Evolutionary conservation across 53 echinoderm and acorn worm species (phyloP), one percentile per base, ranked within the genome.

Genomic region (Echinometra lucunter): DNA sequence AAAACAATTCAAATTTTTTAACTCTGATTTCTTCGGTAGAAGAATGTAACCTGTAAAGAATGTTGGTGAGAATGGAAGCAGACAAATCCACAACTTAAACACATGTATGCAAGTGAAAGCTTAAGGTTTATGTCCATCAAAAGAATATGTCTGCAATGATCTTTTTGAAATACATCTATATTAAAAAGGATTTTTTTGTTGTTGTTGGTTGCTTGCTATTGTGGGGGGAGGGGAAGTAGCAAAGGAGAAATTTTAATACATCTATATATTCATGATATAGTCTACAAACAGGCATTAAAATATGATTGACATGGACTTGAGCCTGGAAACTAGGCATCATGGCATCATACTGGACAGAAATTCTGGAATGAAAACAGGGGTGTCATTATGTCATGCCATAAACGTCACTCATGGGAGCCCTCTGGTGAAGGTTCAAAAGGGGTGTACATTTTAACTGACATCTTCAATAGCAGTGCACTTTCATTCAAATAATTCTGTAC

Each of bases 331-430:
- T 78, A 40, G 6, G 40, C 42, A 78, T 19, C 16, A 63, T 15
- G 2, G 17, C 56, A 56, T 74, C n/a, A 10, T 7, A 40, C 78
- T 40, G 17, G 78, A 21, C 38, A 23, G 78, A 40, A 78, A 38
- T 12, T 32, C 42, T 42, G 78, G 6, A 78, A 38, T 78, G 78
- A 35, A 40, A 17, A 78, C 19, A 78, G 78, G 38, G 42, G 13
- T 23, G 23, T 78, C 78, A 78, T 78, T 78, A 38, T 38, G 78
- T 78, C 19, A 78, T 40, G 42, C 42, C 78, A 53, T 78, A 75
- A 19, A 40, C 37, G 27, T 30, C 21, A 78, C 78, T 78, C 78
- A 19, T 17, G 78, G 23, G 78, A 78, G 78, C 78, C 38, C 78
- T 78, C 42, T 35, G 19, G 78, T 38, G 78, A 78, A 23, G 78